Base-by-base conservation (phyloP, 2,797 vertebrate genomes). In the Rhinatrema bivittatum region DNA sequence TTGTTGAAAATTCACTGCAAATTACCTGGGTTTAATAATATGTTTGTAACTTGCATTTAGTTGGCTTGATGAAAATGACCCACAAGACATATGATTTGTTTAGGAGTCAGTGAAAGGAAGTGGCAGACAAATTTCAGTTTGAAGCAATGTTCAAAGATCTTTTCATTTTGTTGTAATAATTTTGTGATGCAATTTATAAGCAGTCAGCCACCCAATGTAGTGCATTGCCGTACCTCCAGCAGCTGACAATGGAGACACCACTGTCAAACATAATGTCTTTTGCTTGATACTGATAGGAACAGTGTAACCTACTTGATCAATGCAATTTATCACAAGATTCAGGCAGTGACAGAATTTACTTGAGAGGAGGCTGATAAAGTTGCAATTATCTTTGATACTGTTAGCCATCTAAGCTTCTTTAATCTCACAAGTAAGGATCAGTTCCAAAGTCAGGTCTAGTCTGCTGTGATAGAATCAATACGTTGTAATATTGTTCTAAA, bases 201-300 rank as follows among this genome's bases (percentile, higher is more conserved):
- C 17, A 47, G 31, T 54, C 48, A 71, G 47, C 46, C 26, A 7
- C 60, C 58, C 32, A 44, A 16, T 25, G 12, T 21, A 41, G 42
- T 11, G 4, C 26, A 46, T 29, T 56, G 35, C 56, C 45, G 53
- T 44, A 58, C 55, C 59, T 58, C 31, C 49, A 51, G 41, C 72
- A 68, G 53, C 4, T 57, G 58, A 62, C 60, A 60, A 27, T 53
- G 49, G 37, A 56, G 42, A 48, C 27, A 36, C 51, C 19, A 29
- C 47, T 62, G 67, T 65, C 63, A 63, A 66, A 44, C 32, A 9
- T 54, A 65, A 67, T 66, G 43, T 60, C 56, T 66, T 78, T 53
- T 41, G 43, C 69, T 56, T 61, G 58, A 60, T 68, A 58, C 46
- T 64, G 65, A 68, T 55, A 54, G 53, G 36, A 32, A 46, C 62